A percentile compares a stretch with the other conserved stretches of the same genome.
Evolutionary conservation across 2,888 invertebrate species (phyloP).

Genomic region (Platypus cylindrus): DNA sequence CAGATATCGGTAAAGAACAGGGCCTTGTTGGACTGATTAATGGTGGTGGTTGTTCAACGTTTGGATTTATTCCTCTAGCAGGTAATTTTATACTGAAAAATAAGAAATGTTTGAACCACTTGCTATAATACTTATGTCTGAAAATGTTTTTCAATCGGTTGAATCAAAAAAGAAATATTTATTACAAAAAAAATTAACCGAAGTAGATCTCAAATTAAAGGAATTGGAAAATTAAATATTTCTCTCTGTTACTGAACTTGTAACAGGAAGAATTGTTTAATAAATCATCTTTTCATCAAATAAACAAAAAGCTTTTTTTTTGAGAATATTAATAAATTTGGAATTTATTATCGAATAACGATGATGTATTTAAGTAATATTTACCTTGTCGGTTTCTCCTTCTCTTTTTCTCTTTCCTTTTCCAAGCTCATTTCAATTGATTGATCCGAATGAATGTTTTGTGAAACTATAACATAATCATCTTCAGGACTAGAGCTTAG

Average conservation of each 20-base stretch:
- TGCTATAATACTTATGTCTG: no score
- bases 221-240: no score
- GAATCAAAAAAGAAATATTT: conserved; percentile 1
- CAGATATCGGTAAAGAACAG: conserved; percentile 55
- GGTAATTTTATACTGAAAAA: conserved; percentile 19
- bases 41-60: conserved; percentile 13
- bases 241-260: no score
- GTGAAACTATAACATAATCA: conserved; percentile 72
- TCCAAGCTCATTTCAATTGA: conserved; percentile 35
- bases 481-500: conserved; percentile 58
- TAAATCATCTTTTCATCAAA: no score
- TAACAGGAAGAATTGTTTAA: no score
- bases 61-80: conserved; percentile 13
- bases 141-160: no score
- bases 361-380: no score
- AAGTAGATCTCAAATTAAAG: no score
- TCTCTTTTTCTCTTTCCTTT: conserved; percentile 12
- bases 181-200: conserved; percentile 1
- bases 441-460: conserved; percentile 46
- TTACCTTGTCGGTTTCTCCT: conserved; percentile 15
- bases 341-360: neutral
- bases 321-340: no score
- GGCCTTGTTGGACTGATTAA: conserved; percentile 52
- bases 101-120: no score
- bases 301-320: no score